Evolutionary conservation across 1,140 invertebrate genomes (phyloP), one percentile per base, ranked within the genome.

Genomic region (Carposina sasakii): DNA sequence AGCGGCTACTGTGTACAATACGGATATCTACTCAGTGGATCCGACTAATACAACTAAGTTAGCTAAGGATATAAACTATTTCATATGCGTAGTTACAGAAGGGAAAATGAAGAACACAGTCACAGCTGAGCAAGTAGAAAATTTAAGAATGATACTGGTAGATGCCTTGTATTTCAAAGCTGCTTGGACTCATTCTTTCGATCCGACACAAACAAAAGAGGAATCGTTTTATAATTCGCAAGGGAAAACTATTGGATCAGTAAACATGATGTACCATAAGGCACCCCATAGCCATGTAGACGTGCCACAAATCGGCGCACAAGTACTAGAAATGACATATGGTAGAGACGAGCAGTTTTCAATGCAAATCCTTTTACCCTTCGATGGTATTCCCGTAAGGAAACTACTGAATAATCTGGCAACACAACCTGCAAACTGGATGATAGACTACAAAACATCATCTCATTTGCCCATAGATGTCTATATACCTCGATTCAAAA

Each of bases 101-200:
- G 76, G 79, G 0, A 63, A 47, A 48, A 81, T 83, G 13, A 50
- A 60, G 1, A 60, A 76, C 34, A 69, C 70, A 24, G 67, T 83
- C 6, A 58, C 52, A 37, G 62, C 67, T 55, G 75, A 75, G 45
- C 65, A 83, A 33, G 52, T 88, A 26, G 60, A 71, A 12, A 73
- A 89, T 48, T 89, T 91, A 0, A 72, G 79, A 52, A 62, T 93
- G 39, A 71, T 94, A 3, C 59, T 94, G 8, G 88, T 91, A 0
- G 93, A 92, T 57, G 90, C 89, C 0, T 74, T 94, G 36, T 93
- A 92, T 62, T 94, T 95, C 73, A 94, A 92, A 85, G 92, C 91
- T 9, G 74, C 67, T 5, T 95, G 93, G 93, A 78, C 87, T 15
- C 76, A 83, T 24, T 85, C 89, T 1, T 94, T 95, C 60, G 87